Evolutionary conservation across 2,113 vertebrate genomes (phyloP).

Genomic region (Hemiprocne comata): DNA sequence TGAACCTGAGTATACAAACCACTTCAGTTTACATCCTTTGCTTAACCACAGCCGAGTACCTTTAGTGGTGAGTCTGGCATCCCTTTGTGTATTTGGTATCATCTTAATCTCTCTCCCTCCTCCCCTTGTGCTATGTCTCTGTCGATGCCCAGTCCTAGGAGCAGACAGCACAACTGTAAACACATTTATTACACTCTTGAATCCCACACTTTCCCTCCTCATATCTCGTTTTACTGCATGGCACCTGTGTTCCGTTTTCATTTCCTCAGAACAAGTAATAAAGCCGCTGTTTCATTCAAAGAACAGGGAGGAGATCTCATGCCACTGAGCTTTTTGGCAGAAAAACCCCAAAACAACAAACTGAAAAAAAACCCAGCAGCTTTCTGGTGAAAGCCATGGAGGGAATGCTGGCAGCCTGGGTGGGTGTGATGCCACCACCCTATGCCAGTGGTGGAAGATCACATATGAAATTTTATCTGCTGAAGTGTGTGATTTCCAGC

Average conservation of each 20-base stretch:
- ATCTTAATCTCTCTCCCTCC: neutral
- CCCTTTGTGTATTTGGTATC: neutral
- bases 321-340: neutral
- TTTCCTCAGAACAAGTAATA: conserved; percentile 33
- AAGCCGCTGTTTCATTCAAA: conserved; percentile 32
- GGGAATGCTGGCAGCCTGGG: neutral
- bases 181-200: conserved; percentile 36
- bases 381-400: neutral
- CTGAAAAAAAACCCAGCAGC: no score
- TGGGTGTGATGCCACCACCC: neutral
- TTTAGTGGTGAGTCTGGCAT: neutral
- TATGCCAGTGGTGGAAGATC: accelerated
- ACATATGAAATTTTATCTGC: neutral
- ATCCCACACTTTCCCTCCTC: conserved; percentile 7
- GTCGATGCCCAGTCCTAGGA: neutral
- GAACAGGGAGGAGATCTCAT: neutral
- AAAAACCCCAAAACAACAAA: no score
- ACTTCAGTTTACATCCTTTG: neutral
- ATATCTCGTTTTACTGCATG: conserved; percentile 10
- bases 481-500: neutral
- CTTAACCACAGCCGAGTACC: neutral
- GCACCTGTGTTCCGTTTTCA: conserved; percentile 58
- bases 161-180: conserved; percentile 13
- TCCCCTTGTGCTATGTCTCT: neutral
- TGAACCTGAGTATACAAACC: neutral